phyloP scores from a whole-genome alignment of 2,888 invertebrate genomes.

The Amphiduros pacificus region DNA sequence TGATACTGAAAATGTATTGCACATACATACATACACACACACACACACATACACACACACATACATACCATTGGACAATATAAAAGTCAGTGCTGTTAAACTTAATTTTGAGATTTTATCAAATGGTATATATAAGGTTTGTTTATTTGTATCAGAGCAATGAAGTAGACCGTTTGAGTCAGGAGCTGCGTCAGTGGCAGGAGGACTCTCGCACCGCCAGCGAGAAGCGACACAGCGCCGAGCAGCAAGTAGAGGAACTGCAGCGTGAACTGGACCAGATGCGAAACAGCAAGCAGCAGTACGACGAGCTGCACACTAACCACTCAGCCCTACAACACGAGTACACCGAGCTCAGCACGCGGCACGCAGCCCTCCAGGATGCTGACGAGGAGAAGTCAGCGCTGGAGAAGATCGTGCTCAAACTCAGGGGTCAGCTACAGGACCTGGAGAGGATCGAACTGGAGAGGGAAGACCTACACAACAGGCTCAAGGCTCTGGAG shows the following conservation, averaged over 20 bases:
- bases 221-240: not conserved
- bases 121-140: too few relatives aligned
- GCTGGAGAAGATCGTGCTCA: conserved; percentile 37
- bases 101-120: too few relatives aligned
- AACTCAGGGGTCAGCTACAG: conserved; percentile 40
- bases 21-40: too few relatives aligned
- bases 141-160: conserved; percentile 18
- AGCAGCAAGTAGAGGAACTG: conserved; percentile 22
- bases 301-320: conserved; percentile 39
- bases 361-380: conserved; percentile 30
- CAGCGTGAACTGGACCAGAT: conserved; percentile 40
- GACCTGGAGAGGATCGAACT: conserved; percentile 28
- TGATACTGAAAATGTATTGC: too few relatives aligned
- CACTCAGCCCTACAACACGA: conserved; percentile 20
- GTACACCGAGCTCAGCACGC: conserved; percentile 10
- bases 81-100: too few relatives aligned
- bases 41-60: too few relatives aligned
- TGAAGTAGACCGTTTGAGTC: conserved; percentile 20
- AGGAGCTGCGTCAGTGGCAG: conserved; percentile 18
- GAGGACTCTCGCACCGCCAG: conserved; percentile 9
- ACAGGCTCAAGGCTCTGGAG: conserved; percentile 29
- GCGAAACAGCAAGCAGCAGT: conserved; percentile 37
- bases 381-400: conserved; percentile 38
- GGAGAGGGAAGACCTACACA: conserved; percentile 27
- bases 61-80: too few relatives aligned